These are phyloP conservation scores for Choristoneura rosaceana DNA, from an alignment of 2,888 invertebrate species.

Conservation along the genomic window DNA sequence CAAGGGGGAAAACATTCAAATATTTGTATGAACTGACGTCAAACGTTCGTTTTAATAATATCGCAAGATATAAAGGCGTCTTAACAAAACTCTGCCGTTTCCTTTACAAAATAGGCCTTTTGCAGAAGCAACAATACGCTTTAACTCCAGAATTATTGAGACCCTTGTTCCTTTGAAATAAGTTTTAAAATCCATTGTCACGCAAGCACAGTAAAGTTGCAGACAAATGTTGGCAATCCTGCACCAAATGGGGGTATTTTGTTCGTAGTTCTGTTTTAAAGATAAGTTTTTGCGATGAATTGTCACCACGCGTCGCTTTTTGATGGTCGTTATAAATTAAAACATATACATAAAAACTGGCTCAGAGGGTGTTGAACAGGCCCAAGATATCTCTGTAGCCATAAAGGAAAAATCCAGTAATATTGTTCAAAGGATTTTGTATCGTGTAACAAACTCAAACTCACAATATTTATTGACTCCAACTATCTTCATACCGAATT, in stretches of 20 bases:
- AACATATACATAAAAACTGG: too few species aligned
- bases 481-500: too few species aligned
- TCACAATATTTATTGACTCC: too few species aligned
- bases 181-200: not conserved
- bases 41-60: conserved; percentile 10
- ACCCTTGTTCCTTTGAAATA: conserved; percentile 12
- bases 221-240: conserved; percentile 27
- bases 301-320: conserved; percentile 2
- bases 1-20: not conserved
- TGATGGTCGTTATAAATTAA: not conserved
- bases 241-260: not conserved
- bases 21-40: conserved; percentile 4
- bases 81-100: conserved; percentile 15
- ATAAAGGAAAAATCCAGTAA: too few species aligned
- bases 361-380: too few species aligned
- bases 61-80: conserved; percentile 3
- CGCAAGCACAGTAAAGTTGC: not conserved
- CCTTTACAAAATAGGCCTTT: conserved; percentile 18
- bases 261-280: conserved; percentile 21
- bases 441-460: too few species aligned
- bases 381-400: too few species aligned
- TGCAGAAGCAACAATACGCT: not conserved
- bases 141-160: not conserved
- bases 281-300: conserved; percentile 2
- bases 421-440: too few species aligned